Percentiles rank a stretch among this genome's conserved stretches.
Conservation (phyloP, 2,113 vertebrate species). For the Syrmaticus mikado region DNA sequence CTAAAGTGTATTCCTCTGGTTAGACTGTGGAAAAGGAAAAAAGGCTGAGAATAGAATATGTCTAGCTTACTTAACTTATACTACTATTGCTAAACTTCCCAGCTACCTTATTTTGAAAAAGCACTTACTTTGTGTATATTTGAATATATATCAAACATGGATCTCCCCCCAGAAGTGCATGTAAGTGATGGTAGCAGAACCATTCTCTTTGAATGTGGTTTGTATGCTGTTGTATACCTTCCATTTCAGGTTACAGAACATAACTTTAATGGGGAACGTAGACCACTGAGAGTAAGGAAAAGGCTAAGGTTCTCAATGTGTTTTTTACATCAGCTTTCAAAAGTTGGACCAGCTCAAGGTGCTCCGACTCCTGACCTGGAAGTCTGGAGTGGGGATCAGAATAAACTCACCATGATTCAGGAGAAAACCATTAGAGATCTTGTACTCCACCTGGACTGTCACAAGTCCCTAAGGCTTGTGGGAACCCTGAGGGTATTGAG, state of each 20-base stretch:
- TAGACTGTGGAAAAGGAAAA: background rate
- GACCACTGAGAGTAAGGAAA: too few relatives aligned
- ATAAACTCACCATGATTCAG: too few relatives aligned
- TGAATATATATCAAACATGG: background rate
- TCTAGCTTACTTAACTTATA: background rate
- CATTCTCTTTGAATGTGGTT: background rate
- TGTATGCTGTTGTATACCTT: background rate
- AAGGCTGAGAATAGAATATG: background rate
- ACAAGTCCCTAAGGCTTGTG: too few relatives aligned
- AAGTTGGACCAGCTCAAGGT: too few relatives aligned
- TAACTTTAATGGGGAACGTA: too few relatives aligned
- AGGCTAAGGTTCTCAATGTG: too few relatives aligned
- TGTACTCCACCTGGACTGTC: too few relatives aligned
- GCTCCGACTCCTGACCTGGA: too few relatives aligned
- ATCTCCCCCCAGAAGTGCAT: background rate
- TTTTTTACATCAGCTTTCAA: too few relatives aligned
- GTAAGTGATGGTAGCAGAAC: background rate
- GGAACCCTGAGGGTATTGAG: too few relatives aligned
- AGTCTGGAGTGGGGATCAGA: too few relatives aligned
- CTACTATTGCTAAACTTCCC: background rate
- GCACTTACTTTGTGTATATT: background rate
- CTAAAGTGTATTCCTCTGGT: background rate
- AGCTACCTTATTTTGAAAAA: background rate
- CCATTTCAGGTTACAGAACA: background rate
- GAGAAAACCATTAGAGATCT: too few relatives aligned